Conservation (phyloP, 2,888 invertebrate genomes). For the Noctuana brunneofusca region DNA sequence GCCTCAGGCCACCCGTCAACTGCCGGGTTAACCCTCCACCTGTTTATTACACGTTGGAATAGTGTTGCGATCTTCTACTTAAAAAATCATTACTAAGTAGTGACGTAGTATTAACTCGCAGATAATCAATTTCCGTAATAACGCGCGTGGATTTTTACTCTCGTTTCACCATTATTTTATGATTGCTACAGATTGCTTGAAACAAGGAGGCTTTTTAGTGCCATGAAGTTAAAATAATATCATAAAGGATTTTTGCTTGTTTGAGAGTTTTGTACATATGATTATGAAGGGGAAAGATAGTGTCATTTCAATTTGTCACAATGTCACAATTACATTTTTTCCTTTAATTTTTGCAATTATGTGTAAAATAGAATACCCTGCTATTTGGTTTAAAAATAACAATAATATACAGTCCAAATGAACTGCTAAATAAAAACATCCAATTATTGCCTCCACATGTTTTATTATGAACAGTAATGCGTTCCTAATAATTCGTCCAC, state of each 20-base stretch:
- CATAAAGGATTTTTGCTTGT: no score
- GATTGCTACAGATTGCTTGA: not conserved
- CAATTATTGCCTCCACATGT: conserved; percentile 5
- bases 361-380: no score
- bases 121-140: not conserved
- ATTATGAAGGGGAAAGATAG: no score
- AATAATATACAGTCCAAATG: not conserved
- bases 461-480: conserved; percentile 10
- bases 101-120: not conserved
- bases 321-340: no score
- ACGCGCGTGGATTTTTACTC: not conserved
- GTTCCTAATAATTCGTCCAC: conserved; percentile 41
- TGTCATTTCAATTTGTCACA: no score
- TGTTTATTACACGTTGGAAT: conserved; percentile 66
- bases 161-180: not conserved
- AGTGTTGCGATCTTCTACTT: conserved; percentile 40
- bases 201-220: not conserved
- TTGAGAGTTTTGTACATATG: no score
- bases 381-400: not conserved
- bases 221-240: no score
- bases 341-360: no score
- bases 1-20: conserved; percentile 74
- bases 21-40: conserved; percentile 70
- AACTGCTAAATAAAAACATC: not conserved
- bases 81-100: conserved; percentile 5